Evolutionary conservation across 1,140 invertebrate species (phyloP).

Genomic region (Chrysomallon squamiferum): DNA sequence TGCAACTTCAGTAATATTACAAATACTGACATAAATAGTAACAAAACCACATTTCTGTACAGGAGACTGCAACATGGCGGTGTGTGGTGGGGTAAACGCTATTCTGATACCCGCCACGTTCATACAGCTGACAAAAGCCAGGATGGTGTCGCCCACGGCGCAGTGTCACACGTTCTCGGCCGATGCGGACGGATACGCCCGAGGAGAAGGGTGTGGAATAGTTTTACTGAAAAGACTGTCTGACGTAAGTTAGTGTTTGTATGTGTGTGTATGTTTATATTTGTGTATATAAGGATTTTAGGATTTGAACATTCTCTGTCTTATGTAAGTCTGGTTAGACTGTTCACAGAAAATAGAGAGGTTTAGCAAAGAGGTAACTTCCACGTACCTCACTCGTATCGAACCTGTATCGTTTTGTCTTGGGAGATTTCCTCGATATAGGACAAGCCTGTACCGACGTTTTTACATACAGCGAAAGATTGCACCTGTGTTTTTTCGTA

Average conservation of each 20-base stretch:
- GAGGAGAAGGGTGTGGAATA: slow-evolving; percentile 50
- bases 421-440: too few species aligned
- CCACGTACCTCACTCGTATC: too few species aligned
- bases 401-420: too few species aligned
- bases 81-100: slow-evolving; percentile 46
- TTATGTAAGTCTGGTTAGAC: too few species aligned
- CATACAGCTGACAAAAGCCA: slow-evolving; percentile 38
- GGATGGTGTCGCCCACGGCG: slow-evolving; percentile 45
- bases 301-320: not conserved
- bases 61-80: slow-evolving; percentile 43
- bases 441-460: too few species aligned
- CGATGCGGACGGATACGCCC: slow-evolving; percentile 43
- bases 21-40: not conserved
- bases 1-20: not conserved
- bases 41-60: not conserved
- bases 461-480: too few species aligned
- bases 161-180: slow-evolving; percentile 45
- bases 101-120: slow-evolving; percentile 38
- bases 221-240: slow-evolving; percentile 37
- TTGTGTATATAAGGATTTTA: not conserved
- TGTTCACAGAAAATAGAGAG: too few species aligned
- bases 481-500: too few species aligned
- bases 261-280: not conserved
- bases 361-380: too few species aligned
- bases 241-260: slow-evolving; percentile 31